Evolutionary conservation across 2,888 invertebrate species (phyloP), one percentile per base, ranked within the genome.

Genomic region (Chrysolina oricalcia): DNA sequence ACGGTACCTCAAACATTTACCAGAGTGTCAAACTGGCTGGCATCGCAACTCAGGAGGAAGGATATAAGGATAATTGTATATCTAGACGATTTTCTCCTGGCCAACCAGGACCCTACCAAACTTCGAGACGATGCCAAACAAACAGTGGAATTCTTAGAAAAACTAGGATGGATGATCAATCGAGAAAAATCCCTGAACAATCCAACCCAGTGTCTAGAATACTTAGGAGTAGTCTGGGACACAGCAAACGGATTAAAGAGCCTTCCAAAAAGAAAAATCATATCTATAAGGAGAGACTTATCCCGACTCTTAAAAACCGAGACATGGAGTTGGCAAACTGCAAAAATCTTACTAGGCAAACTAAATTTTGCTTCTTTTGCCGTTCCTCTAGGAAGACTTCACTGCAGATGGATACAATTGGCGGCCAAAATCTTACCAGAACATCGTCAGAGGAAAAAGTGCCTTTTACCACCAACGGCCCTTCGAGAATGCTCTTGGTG

Each of bases 51-150:
- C 0, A 66, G 81, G 15, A 1, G 67, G n/a, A 73, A 21, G 64
- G 73, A 73, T 0, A 78, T 81, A n/a, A 72, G 80, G 50, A 70
- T 79, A 6, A 67, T 83, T 9, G 82, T 84, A 0, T 85, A 82
- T 40, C 69, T 83, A 27, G 27, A 27, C 27, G 27, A 27, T 27
- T 27, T 27, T 5, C 27, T 27, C 27, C 27, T 27, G 27, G 69
- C 46, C 13, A 41, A 56, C 27, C 65, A 53, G 19, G 41, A 65
- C 41, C 56, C 50, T 1, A 13, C 19, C 15, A 17, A 17, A 15
- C n/a, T 74, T 10, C 1, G 27, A 35, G 13, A 56, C 8, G 53
- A 74, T 1, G 23, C 50, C 9, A 11, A 9, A 11, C 9, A n/a
- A 23, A 21, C 67, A 23, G 50, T 27, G 2, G 2, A 15, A 15